Conservation (phyloP, 2,888 invertebrate genomes). For the Mythimna lalbum region DNA sequence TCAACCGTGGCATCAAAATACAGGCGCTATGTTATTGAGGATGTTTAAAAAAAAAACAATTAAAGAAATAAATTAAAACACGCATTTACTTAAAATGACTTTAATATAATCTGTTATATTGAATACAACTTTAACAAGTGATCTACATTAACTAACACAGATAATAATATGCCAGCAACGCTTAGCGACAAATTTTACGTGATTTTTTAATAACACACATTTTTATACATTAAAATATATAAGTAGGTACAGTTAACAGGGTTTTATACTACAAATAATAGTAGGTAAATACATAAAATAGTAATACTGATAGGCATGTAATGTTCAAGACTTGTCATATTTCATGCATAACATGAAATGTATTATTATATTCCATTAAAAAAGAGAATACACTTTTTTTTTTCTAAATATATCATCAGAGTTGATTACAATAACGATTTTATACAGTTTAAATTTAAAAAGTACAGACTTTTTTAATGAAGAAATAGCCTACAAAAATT, state of each 20-base stretch:
- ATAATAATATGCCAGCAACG: slow-evolving; percentile 39
- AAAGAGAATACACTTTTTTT: not conserved
- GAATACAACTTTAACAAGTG: slow-evolving; percentile 74
- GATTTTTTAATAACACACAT: slow-evolving; percentile 30
- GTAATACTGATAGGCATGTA: slow-evolving; percentile 27
- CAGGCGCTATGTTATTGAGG: no score
- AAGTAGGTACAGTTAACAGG: slow-evolving; percentile 33
- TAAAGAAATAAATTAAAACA: slow-evolving; percentile 3
- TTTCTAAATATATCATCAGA: no score
- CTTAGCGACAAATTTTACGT: slow-evolving; percentile 43
- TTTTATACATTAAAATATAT: slow-evolving; percentile 19
- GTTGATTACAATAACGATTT: no score
- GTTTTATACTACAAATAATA: slow-evolving; percentile 44
- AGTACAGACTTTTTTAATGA: no score
- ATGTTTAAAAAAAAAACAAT: no score
- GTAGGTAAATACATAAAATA: slow-evolving; percentile 23
- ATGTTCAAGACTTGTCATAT: not conserved
- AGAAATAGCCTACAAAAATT: no score
- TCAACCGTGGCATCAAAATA: no score
- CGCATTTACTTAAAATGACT: slow-evolving; percentile 29
- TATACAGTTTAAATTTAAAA: no score
- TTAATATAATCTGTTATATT: slow-evolving; percentile 59
- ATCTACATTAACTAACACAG: slow-evolving; percentile 70
- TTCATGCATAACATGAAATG: not conserved
- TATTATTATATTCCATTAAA: not conserved